Percentiles rank a stretch among this genome's conserved stretches.
These are phyloP conservation scores for Neolamprologus ventralis DNA, from an alignment of 2,113 vertebrate species.

Conservation along the genomic window DNA sequence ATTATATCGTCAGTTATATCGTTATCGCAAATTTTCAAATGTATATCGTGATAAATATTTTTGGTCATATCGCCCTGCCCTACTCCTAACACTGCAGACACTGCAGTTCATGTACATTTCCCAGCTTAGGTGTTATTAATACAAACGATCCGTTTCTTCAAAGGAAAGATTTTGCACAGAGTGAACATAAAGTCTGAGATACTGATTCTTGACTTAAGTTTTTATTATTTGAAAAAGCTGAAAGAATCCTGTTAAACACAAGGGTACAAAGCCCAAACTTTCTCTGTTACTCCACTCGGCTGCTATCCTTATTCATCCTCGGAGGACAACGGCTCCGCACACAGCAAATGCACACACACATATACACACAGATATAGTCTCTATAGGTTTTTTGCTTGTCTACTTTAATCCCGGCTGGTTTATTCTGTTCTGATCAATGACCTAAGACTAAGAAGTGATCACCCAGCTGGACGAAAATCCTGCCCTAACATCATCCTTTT, in stretches of 20 bases:
- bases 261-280: slow-evolving; percentile 33
- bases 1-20: too few relatives aligned
- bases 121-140: not conserved
- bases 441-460: slow-evolving; percentile 59
- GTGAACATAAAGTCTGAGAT: not conserved
- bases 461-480: slow-evolving; percentile 52
- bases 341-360: not conserved
- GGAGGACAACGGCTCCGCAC: not conserved
- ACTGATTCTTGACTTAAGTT: not conserved
- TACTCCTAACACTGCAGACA: not conserved
- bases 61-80: too few relatives aligned
- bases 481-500: slow-evolving; percentile 66
- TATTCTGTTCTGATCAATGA: slow-evolving; percentile 64
- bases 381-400: slow-evolving; percentile 64
- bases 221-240: not conserved
- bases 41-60: too few relatives aligned
- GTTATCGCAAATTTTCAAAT: too few relatives aligned
- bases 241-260: not conserved
- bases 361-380: slow-evolving; percentile 16
- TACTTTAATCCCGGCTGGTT: slow-evolving; percentile 57
- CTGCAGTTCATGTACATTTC: not conserved
- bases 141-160: not conserved
- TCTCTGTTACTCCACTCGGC: slow-evolving; percentile 21
- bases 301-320: slow-evolving; percentile 29
- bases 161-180: not conserved